A percentile compares a stretch with the other conserved stretches of the same genome.
These are phyloP conservation scores for Nannobrachium achirus DNA, from an alignment of 2,113 vertebrate species.

Conservation along the genomic window DNA sequence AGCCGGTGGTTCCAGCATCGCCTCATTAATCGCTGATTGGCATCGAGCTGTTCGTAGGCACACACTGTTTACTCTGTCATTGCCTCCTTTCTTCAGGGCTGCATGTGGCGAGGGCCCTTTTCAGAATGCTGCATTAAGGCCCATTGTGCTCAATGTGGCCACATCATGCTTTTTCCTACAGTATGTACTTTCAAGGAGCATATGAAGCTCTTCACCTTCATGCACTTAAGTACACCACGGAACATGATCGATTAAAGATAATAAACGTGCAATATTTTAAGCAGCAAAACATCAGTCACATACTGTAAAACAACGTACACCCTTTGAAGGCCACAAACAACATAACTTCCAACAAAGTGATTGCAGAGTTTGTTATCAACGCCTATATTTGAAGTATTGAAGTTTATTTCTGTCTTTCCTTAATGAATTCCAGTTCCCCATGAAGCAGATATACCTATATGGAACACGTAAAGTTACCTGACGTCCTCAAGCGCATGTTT, in stretches of 20 bases:
- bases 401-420: neutral
- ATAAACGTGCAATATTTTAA: neutral
- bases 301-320: neutral
- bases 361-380: too few relatives aligned
- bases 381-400: neutral
- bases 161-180: slow-evolving; percentile 3
- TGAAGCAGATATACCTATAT: neutral
- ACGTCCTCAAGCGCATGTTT: neutral
- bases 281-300: too few relatives aligned
- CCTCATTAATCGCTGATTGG: slow-evolving; percentile 87
- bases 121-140: slow-evolving; percentile 61
- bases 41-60: slow-evolving; percentile 80
- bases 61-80: slow-evolving; percentile 83
- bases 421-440: neutral
- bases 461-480: neutral
- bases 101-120: slow-evolving; percentile 54
- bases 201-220: slow-evolving; percentile 23
- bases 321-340: neutral
- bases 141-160: slow-evolving; percentile 59
- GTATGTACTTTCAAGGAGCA: slow-evolving; percentile 34
- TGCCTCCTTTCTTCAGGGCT: slow-evolving; percentile 72
- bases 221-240: slow-evolving; percentile 6
- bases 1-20: slow-evolving; percentile 80
- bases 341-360: too few relatives aligned
- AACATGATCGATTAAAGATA: neutral